A percentile compares a stretch with the other conserved stretches of the same genome.
phyloP scores from a whole-genome alignment of 30 jellyfish, hydroid and myxozoan genomes.

The Hydra vulgaris region DNA sequence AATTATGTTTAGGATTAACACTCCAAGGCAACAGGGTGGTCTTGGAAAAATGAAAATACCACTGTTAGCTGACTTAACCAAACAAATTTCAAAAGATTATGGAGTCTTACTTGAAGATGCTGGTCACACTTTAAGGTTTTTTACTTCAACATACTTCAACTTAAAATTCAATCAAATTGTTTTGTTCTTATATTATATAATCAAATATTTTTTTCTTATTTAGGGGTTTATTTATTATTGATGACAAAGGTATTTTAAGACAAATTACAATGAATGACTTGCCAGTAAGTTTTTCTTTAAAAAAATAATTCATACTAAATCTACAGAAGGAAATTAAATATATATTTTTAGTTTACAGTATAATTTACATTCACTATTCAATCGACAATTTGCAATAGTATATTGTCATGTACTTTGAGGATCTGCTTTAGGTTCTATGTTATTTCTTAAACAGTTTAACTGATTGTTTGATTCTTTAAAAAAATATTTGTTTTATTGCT shows the following conservation, averaged over 20 bases:
- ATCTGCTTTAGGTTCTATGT: too few relatives aligned
- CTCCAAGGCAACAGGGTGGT: conserved; percentile 95
- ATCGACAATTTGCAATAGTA: too few relatives aligned
- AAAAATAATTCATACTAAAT: background rate
- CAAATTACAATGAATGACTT: conserved; percentile 97
- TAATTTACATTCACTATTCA: background rate
- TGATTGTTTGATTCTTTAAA: too few relatives aligned
- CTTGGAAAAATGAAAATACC: conserved; percentile 90
- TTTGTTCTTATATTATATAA: background rate
- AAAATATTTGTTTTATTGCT: too few relatives aligned
- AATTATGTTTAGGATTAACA: conserved; percentile 74
- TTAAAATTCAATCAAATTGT: background rate
- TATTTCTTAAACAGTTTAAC: too few relatives aligned
- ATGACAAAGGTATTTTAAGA: conserved; percentile 86
- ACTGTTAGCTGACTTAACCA: conserved; percentile 85
- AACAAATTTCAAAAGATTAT: conserved; percentile 90
- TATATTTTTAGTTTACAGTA: background rate
- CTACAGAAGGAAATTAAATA: background rate
- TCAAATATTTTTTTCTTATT: background rate
- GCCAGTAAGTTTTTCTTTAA: conserved; percentile 79
- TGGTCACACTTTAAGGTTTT: conserved; percentile 90
- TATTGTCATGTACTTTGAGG: too few relatives aligned
- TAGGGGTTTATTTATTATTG: conserved; percentile 97
- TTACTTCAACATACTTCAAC: background rate
- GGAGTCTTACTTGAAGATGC: conserved; percentile 91